Conservation (phyloP, 1,140 invertebrate genomes). For the Latrodectus geometricus region DNA sequence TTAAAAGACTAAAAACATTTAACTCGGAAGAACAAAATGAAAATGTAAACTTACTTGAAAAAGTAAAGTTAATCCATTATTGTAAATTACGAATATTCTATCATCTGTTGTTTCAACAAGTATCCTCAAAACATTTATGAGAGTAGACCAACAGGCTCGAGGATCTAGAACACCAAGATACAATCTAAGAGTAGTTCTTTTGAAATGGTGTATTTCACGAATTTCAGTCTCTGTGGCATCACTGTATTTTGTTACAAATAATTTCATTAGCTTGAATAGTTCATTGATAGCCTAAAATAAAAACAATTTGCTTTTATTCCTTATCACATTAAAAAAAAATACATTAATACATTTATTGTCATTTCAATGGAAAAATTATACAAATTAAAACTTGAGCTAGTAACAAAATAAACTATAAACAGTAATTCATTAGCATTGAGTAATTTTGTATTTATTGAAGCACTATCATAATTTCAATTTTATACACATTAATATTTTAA, state of each 20-base stretch:
- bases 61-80: constrained; percentile 87
- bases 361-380: too few relatives aligned
- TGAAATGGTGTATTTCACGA: constrained; percentile 83
- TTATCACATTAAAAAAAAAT: too few relatives aligned
- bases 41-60: constrained; percentile 76
- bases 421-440: too few relatives aligned
- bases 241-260: constrained; percentile 81
- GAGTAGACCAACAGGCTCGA: constrained; percentile 86
- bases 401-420: too few relatives aligned
- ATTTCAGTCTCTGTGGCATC: constrained; percentile 84
- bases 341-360: too few relatives aligned
- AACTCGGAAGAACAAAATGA: neutral
- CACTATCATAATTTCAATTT: too few relatives aligned
- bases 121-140: constrained; percentile 87
- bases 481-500: too few relatives aligned
- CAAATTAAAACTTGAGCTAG: too few relatives aligned
- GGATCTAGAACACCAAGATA: constrained; percentile 85
- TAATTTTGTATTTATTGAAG: too few relatives aligned
- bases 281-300: constrained; percentile 83
- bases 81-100: constrained; percentile 86
- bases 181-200: constrained; percentile 83
- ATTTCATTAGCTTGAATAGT: constrained; percentile 87
- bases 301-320: too few relatives aligned
- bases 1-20: constrained; percentile 32
- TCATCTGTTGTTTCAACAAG: constrained; percentile 90